phyloP scores from a whole-genome alignment of 1,140 invertebrate species.

The Cyphomyrmex costatus region DNA sequence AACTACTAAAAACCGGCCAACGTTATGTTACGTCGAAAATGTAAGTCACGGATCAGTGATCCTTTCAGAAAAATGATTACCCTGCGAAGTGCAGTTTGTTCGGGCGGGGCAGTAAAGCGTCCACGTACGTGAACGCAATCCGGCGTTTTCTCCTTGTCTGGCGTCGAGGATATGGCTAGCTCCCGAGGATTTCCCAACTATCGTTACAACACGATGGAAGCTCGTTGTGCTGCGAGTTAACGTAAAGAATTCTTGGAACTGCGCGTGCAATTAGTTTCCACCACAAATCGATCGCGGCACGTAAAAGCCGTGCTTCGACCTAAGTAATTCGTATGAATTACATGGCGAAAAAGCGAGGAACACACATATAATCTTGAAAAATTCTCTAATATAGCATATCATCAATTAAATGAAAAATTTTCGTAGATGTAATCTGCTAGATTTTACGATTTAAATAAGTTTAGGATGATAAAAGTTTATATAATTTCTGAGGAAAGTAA shows the following conservation, averaged over 20 bases:
- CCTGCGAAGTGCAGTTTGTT: constrained; percentile 23
- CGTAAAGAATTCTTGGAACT: constrained; percentile 63
- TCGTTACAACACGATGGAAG: neutral
- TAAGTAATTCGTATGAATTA: constrained; percentile 10
- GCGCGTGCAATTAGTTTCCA: constrained; percentile 57
- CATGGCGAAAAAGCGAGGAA: neutral
- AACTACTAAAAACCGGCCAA: neutral
- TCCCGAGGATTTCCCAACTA: constrained; percentile 15
- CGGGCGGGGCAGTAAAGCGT: constrained; percentile 12
- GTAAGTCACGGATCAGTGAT: constrained; percentile 49
- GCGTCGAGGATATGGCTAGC: too few species aligned
- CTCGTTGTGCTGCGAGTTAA: constrained; percentile 18
- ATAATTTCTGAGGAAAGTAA: too few species aligned
- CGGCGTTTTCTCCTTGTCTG: neutral
- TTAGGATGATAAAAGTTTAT: too few species aligned
- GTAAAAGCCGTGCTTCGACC: constrained; percentile 43
- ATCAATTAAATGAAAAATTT: constrained; percentile 7
- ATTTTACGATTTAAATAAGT: too few species aligned
- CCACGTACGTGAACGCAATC: constrained; percentile 22
- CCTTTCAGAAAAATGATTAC: constrained; percentile 46
- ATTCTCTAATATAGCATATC: neutral
- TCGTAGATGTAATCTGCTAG: neutral
- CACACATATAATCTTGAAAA: constrained; percentile 39
- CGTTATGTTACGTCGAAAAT: constrained; percentile 23
- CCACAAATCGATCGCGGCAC: constrained; percentile 43